Base-by-base conservation (phyloP, 2,113 vertebrate genomes). In the Cryptomyrus ogoouensis region DNA sequence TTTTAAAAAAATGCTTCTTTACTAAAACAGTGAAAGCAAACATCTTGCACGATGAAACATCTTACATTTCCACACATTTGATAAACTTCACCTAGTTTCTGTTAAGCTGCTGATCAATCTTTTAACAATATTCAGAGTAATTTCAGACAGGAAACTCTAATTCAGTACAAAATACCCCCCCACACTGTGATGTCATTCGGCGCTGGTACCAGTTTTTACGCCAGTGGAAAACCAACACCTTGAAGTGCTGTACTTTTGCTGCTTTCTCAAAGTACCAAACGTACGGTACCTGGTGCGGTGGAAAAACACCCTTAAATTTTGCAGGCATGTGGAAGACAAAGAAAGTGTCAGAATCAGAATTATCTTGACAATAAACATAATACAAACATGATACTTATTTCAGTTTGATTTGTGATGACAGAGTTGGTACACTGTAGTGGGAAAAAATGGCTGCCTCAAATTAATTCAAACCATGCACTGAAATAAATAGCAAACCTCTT, bases 401-500 rank as follows among this genome's bases (percentile, higher is more conserved):
- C 50, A 21, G 13, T 21, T 84, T 84, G 19, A 46, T 47, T 84
- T 47, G 24, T 84, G 44, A 17, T 35, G 49, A 52, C 12, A 56
- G n/a, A 87, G 50, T 35, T 39, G 24, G n/a, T n/a, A 84, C 39
- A 15, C 12, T 9, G 17, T 15, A 31, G 5, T 35, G 35, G 21
- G 83, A n/a, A 46, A 27, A 52, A 15, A 86, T 35, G 27, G 85
- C 10, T 31, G 49, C 50, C 21, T 56, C 50, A 53, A 5, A 56
- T 87, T n/a, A 87, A 87, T 87, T 24, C 27, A 56, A 35, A 31
- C 42, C 21, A 24, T 27, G 77, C 52, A 44, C 50, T 62, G 35
- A 31, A 92, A 92, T 93, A 88, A 74, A 90, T 91, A 92, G 88
- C 87, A 94, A 94, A 93, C 84, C 93, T 91, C 91, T 92, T 92